These are phyloP conservation scores for Euphydryas editha DNA, from an alignment of 2,888 invertebrate genomes.

Conservation along the genomic window DNA sequence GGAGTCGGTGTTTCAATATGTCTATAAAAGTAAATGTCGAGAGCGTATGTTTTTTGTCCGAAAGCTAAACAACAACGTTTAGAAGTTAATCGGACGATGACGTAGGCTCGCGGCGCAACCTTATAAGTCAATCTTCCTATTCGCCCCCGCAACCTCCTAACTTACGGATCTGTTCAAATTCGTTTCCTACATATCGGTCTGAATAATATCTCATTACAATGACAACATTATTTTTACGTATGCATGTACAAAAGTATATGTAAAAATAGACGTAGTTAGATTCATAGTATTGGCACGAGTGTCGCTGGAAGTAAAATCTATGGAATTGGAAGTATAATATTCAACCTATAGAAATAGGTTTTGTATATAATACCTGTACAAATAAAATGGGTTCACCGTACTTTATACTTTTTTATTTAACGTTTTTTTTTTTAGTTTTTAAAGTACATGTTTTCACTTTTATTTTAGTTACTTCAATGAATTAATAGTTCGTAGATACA, in stretches of 20 bases:
- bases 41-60: slow-evolving; percentile 61
- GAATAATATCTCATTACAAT: slow-evolving; percentile 53
- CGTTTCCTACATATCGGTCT: slow-evolving; percentile 55
- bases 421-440: too few relatives aligned
- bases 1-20: slow-evolving; percentile 62
- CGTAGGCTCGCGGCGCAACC: slow-evolving; percentile 65
- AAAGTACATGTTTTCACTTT: too few relatives aligned
- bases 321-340: too few relatives aligned
- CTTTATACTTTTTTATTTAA: too few relatives aligned
- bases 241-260: background rate
- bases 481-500: too few relatives aligned
- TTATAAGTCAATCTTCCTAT: slow-evolving; percentile 77
- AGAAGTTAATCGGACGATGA: slow-evolving; percentile 72
- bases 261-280: too few relatives aligned
- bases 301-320: too few relatives aligned
- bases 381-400: too few relatives aligned
- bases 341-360: too few relatives aligned
- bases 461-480: too few relatives aligned
- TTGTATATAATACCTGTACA: too few relatives aligned
- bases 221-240: slow-evolving; percentile 34
- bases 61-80: slow-evolving; percentile 63
- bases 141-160: slow-evolving; percentile 74
- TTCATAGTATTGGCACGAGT: too few relatives aligned
- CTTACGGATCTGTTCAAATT: slow-evolving; percentile 58
- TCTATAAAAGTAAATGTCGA: slow-evolving; percentile 71